Conservation (phyloP, 2,797 vertebrate genomes). For the Erpetoichthys calabaricus region DNA sequence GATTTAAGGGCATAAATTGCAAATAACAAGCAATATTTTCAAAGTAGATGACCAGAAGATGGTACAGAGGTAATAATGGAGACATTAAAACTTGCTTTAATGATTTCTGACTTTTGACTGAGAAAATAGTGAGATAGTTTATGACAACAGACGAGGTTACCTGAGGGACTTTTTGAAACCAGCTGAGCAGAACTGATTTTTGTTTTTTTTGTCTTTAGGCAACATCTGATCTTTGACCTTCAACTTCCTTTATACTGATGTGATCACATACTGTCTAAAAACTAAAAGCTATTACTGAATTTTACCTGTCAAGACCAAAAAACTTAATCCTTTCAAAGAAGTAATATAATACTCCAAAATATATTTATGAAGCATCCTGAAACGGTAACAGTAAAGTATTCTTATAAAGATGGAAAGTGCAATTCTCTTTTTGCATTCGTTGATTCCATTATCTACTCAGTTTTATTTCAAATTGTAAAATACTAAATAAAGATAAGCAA, state of each 20-base stretch:
- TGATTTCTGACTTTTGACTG: slow-evolving; percentile 7
- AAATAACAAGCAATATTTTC: neutral
- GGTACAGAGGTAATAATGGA: slow-evolving; percentile 3
- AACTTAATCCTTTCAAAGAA: too few species aligned
- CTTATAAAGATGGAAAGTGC: too few species aligned
- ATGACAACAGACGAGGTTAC: slow-evolving; percentile 8
- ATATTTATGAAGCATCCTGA: too few species aligned
- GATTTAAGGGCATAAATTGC: neutral
- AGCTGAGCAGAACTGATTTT: slow-evolving; percentile 4
- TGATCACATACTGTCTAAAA: neutral
- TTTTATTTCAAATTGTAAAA: too few species aligned
- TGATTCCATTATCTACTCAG: too few species aligned
- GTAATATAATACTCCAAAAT: too few species aligned
- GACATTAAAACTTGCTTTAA: neutral
- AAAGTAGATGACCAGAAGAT: neutral
- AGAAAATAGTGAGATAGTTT: slow-evolving; percentile 1
- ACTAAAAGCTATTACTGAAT: neutral
- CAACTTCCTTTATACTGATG: slow-evolving; percentile 2
- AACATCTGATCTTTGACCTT: slow-evolving; percentile 7
- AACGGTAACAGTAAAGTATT: too few species aligned
- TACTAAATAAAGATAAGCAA: too few species aligned
- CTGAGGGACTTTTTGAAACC: slow-evolving; percentile 10
- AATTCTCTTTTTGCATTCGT: too few species aligned
- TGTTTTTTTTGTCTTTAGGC: slow-evolving; percentile 6
- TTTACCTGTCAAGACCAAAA: too few species aligned